These are phyloP conservation scores for Pangasius macronema DNA, from an alignment of 2,797 vertebrate species.

Conservation along the genomic window DNA sequence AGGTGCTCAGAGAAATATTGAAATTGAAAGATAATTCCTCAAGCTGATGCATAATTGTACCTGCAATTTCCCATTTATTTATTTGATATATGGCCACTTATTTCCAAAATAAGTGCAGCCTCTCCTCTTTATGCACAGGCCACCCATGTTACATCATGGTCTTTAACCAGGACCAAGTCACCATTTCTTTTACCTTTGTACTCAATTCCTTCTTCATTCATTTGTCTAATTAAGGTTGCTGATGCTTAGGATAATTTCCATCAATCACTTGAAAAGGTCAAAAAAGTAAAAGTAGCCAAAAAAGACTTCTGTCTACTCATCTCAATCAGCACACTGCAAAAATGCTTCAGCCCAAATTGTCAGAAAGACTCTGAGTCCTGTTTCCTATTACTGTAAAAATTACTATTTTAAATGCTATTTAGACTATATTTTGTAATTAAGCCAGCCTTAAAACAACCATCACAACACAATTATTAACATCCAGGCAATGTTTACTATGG, in stretches of 20 bases:
- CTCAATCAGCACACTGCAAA: constrained; percentile 70
- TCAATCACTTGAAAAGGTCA: constrained; percentile 70
- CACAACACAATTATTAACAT: neutral
- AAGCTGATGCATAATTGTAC: constrained; percentile 59
- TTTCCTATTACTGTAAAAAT: constrained; percentile 63
- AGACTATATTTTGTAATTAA: neutral
- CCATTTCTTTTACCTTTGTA: constrained; percentile 63
- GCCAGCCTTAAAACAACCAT: neutral
- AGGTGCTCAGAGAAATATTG: constrained; percentile 69
- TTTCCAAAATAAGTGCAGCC: neutral
- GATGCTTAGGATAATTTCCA: constrained; percentile 71
- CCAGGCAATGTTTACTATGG: neutral
- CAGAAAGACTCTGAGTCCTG: constrained; percentile 60
- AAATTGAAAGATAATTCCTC: constrained; percentile 72
- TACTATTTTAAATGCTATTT: neutral
- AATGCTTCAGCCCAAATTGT: constrained; percentile 63
- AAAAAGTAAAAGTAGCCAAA: constrained; percentile 64
- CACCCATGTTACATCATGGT: constrained; percentile 53
- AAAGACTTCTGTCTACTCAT: constrained; percentile 68
- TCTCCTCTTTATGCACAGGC: constrained; percentile 57
- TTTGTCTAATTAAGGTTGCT: constrained; percentile 69
- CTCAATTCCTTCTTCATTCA: constrained; percentile 67
- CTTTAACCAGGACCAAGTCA: constrained; percentile 60
- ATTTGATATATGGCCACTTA: constrained; percentile 48
- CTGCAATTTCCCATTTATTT: constrained; percentile 40